Percentiles rank a stretch among this genome's conserved stretches.
Conservation (phyloP, 1,140 invertebrate species). For the Calliopsis andreniformis region DNA sequence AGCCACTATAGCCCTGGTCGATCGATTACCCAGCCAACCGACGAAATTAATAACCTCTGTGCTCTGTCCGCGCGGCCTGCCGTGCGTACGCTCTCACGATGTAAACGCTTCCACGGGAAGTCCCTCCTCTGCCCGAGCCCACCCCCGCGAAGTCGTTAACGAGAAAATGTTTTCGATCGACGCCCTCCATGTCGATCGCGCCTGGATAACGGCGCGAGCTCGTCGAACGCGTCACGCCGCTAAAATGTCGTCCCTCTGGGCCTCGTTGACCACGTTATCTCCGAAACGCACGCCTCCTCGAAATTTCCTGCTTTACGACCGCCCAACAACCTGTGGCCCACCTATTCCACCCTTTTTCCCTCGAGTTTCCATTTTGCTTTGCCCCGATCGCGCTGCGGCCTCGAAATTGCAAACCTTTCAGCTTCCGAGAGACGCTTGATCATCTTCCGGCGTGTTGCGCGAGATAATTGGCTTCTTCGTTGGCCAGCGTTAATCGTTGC, state of each 20-base stretch:
- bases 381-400: too few species aligned
- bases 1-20: slow-evolving; percentile 43
- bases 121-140: not conserved
- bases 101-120: slow-evolving; percentile 33
- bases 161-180: slow-evolving; percentile 43
- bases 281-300: slow-evolving; percentile 9
- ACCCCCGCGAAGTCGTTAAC: slow-evolving; percentile 33
- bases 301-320: slow-evolving; percentile 24
- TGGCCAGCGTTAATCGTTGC: not conserved
- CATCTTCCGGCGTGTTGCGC: not conserved
- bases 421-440: not conserved
- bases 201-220: slow-evolving; percentile 22
- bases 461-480: slow-evolving; percentile 22
- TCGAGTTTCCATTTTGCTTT: too few species aligned
- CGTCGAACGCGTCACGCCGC: not conserved
- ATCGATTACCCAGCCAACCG: slow-evolving; percentile 63
- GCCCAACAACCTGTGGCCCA: slow-evolving; percentile 9
- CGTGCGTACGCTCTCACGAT: not conserved
- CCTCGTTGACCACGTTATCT: slow-evolving; percentile 7
- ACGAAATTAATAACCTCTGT: slow-evolving; percentile 63
- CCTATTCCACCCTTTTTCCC: not conserved
- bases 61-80: not conserved
- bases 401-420: too few species aligned
- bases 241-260: slow-evolving; percentile 7
- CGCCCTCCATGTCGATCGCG: slow-evolving; percentile 10